phyloP scores from a whole-genome alignment of 2,888 invertebrate species.

The Podabrus alpinus region DNA sequence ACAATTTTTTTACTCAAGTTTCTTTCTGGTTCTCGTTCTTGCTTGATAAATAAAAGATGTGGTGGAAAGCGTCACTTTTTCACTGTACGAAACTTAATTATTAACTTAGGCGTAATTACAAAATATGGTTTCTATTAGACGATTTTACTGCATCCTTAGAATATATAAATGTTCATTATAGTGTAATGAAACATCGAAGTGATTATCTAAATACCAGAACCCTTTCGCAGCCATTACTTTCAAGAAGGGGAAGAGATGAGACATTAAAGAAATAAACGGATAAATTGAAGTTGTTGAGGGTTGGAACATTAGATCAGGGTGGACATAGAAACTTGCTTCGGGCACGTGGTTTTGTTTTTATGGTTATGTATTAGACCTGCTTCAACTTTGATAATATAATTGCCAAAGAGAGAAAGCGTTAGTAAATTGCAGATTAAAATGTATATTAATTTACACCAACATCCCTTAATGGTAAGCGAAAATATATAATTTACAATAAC shows the following conservation, averaged over 20 bases:
- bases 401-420: background rate
- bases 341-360: slow-evolving; percentile 34
- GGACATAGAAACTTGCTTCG: slow-evolving; percentile 30
- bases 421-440: background rate
- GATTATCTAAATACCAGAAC: slow-evolving; percentile 27
- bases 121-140: background rate
- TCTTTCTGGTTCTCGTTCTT: background rate
- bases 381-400: background rate
- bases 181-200: slow-evolving; percentile 10
- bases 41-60: background rate
- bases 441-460: background rate
- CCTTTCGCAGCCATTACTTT: slow-evolving; percentile 22
- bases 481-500: background rate
- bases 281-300: slow-evolving; percentile 30
- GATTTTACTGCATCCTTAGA: background rate
- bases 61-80: background rate
- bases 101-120: background rate
- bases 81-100: background rate
- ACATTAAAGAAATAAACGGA: slow-evolving; percentile 28
- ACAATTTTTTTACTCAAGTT: background rate
- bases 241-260: slow-evolving; percentile 17
- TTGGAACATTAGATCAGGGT: slow-evolving; percentile 29
- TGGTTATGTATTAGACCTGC: slow-evolving; percentile 32
- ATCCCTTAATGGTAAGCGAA: background rate
- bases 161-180: slow-evolving; percentile 21